These are phyloP conservation scores for Therioaphis trifolii DNA, from an alignment of 2,888 invertebrate genomes.

Conservation along the genomic window DNA sequence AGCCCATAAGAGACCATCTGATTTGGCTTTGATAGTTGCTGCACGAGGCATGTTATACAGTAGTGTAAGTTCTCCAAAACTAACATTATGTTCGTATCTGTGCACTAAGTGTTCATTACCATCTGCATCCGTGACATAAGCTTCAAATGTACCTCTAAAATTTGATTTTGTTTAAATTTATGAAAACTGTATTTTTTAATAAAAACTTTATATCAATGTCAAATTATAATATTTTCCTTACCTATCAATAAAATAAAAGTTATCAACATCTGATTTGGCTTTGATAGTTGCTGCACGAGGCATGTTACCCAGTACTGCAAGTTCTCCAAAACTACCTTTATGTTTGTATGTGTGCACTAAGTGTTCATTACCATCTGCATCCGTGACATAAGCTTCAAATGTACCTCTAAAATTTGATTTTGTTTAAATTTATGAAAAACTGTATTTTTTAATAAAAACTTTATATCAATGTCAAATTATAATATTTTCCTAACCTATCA, in stretches of 20 bases:
- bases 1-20: conserved; percentile 93
- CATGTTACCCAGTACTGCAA: conserved; percentile 98
- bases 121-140: conserved; percentile 77
- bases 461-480: conserved; percentile 48
- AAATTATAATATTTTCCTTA: conserved; percentile 70
- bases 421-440: conserved; percentile 25
- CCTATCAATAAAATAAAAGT: conserved; percentile 98
- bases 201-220: conserved; percentile 34
- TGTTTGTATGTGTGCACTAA: conserved; percentile 90
- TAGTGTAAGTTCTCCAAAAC: conserved; percentile 96
- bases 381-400: conserved; percentile 81
- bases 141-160: conserved; percentile 82
- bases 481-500: conserved; percentile 78
- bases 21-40: conserved; percentile 88
- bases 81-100: conserved; percentile 89
- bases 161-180: conserved; percentile 55
- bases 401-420: conserved; percentile 74
- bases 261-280: conserved; percentile 88
- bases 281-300: conserved; percentile 94
- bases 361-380: conserved; percentile 72
- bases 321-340: conserved; percentile 93
- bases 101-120: conserved; percentile 77
- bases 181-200: neutral
- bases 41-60: conserved; percentile 98
- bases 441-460: neutral